phyloP scores from a whole-genome alignment of 23 tunicate species.

The Clavelina lepadiformis region DNA sequence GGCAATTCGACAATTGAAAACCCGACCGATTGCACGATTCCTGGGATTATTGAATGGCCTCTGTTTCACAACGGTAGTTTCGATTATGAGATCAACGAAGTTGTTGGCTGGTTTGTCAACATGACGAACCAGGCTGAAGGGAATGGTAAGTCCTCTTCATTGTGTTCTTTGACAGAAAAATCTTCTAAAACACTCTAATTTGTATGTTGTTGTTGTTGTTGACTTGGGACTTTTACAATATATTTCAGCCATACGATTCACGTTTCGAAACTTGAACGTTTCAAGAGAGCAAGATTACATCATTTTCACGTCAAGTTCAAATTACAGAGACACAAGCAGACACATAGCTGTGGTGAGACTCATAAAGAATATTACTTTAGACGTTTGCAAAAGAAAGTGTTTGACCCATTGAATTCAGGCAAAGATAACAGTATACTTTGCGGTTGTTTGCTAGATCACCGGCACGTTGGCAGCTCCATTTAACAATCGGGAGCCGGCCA shows the following conservation, averaged over 20 bases:
- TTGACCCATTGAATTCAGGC: too few relatives aligned
- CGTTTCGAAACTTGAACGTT: conserved; percentile 17
- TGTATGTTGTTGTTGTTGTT: not conserved
- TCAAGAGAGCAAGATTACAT: conserved; percentile 32
- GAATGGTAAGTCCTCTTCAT: too few relatives aligned
- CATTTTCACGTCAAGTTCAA: conserved; percentile 10
- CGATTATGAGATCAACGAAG: conserved; percentile 23
- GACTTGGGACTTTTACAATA: not conserved
- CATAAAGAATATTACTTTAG: not conserved
- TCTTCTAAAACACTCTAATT: not conserved
- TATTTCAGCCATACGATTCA: conserved; percentile 27
- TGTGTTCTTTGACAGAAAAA: too few relatives aligned
- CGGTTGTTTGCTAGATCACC: conserved; percentile 1
- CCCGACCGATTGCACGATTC: not conserved
- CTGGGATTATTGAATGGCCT: conserved; percentile 73
- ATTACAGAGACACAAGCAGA: not conserved
- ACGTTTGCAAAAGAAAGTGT: too few relatives aligned
- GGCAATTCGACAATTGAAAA: not conserved
- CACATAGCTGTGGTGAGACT: conserved; percentile 18
- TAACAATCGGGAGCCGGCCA: not conserved
- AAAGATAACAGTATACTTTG: too few relatives aligned
- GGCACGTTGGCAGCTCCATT: not conserved
- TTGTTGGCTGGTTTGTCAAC: conserved; percentile 48
- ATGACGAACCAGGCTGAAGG: conserved; percentile 5
- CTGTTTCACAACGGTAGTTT: conserved; percentile 13